Evolutionary conservation across 2,888 invertebrate genomes (phyloP), one percentile per base, ranked within the genome.

Genomic region (Hypsopygia costalis): DNA sequence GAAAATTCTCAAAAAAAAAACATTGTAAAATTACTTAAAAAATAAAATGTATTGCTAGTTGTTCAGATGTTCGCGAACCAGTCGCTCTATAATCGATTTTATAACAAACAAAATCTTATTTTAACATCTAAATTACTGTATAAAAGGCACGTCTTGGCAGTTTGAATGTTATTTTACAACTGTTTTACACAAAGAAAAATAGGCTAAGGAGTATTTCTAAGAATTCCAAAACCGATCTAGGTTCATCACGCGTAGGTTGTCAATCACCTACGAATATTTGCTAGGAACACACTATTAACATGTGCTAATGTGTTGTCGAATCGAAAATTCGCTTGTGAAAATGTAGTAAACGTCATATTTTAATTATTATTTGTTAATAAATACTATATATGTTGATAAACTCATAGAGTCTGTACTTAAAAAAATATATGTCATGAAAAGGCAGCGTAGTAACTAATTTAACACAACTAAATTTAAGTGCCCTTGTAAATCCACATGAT

Each of bases 111-210:
- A 25, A 4, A 2, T 25, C 52, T 65, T 64, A 58, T 46, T 55
- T 62, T 58, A 61, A 59, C 52, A 49, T 54, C 61, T 60, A 69
- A 66, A 65, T 69, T 67, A 76, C 61, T 73, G 66, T 76, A 73
- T 81, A 85, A 81, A 86, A 87, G 88, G 88, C 88, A 88, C 88
- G 79, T 81, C 57, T 75, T 87, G 88, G 88, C 88, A 88, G 88
- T 88, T 74, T 75, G n/a, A 55, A 70, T 49, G 55, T 49, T 62
- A 68, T 70, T 71, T 76, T 81, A 81, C 80, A 82, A 81, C 72
- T 76, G 63, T 80, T 70, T 67, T 59, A 74, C 58, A 72, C 53
- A 54, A 58, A 58, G 55, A 49, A 61, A 60, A 56, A 63, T 67
- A 72, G 65, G 62, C 69, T 77, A 76, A 71, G 61, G 74, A 82